These are phyloP conservation scores for Sphinx pinastri DNA, from an alignment of 2,888 invertebrate genomes.

Conservation along the genomic window DNA sequence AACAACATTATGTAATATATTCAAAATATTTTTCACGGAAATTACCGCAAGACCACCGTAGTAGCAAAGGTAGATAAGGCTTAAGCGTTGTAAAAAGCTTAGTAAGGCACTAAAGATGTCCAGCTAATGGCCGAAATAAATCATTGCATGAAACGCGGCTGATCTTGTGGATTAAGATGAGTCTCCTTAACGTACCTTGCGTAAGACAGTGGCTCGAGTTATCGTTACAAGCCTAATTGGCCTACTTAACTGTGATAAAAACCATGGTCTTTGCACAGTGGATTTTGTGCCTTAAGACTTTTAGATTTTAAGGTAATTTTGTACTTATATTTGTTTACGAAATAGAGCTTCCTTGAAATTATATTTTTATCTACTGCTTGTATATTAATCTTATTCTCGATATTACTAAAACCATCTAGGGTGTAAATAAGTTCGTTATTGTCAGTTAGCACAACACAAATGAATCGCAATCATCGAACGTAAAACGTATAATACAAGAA, in stretches of 20 bases:
- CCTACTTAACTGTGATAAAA: conserved; percentile 22
- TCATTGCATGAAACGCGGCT: conserved; percentile 8
- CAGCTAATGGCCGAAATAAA: conserved; percentile 5
- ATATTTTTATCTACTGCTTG: neutral
- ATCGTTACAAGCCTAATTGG: conserved; percentile 27
- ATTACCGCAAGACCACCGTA: neutral
- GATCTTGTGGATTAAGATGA: conserved; percentile 13
- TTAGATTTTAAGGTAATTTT: neutral
- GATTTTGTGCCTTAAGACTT: conserved; percentile 16
- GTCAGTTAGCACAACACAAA: neutral
- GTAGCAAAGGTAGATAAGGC: conserved; percentile 20
- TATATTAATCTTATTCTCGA: neutral
- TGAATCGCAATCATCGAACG: neutral
- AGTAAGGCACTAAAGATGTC: conserved; percentile 10
- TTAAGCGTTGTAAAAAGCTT: conserved; percentile 27
- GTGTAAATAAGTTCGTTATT: too few species aligned
- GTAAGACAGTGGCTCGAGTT: conserved; percentile 27
- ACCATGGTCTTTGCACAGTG: neutral
- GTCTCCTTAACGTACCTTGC: conserved; percentile 22
- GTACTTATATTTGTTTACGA: too few species aligned
- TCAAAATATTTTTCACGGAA: neutral
- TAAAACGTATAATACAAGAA: conserved; percentile 1
- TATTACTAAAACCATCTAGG: too few species aligned
- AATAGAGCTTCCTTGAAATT: too few species aligned
- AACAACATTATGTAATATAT: neutral